These are phyloP conservation scores for Oreocharis arfaki DNA, from an alignment of 2,113 vertebrate species.

Conservation along the genomic window DNA sequence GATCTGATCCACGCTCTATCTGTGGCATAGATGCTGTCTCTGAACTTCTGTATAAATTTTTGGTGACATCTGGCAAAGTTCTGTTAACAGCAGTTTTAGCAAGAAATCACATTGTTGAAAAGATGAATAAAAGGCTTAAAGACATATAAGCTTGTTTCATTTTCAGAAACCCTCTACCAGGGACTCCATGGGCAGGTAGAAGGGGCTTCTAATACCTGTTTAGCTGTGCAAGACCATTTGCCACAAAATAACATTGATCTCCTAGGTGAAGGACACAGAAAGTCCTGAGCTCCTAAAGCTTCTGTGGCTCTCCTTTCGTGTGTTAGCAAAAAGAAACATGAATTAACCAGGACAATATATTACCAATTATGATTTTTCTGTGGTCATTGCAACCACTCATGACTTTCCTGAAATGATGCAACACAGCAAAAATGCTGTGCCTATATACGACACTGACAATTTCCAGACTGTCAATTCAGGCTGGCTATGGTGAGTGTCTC, in stretches of 20 bases:
- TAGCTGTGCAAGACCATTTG: neutral
- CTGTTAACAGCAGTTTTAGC: neutral
- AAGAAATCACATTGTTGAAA: neutral
- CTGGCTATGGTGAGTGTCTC: neutral
- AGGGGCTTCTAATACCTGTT: neutral
- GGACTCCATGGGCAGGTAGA: neutral
- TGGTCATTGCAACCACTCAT: neutral
- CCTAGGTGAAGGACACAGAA: neutral
- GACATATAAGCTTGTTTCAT: neutral
- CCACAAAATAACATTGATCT: neutral
- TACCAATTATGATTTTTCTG: neutral
- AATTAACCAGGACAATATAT: neutral
- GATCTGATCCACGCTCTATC: neutral
- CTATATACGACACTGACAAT: neutral
- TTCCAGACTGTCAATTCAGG: neutral
- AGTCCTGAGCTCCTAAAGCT: neutral
- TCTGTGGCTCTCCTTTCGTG: neutral
- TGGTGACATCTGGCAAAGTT: neutral
- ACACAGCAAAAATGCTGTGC: neutral
- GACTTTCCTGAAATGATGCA: neutral
- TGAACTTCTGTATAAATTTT: neutral
- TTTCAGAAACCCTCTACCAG: neutral
- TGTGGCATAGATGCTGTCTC: neutral
- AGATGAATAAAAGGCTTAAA: neutral
- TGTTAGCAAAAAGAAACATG: neutral